Evolutionary conservation across 2,888 invertebrate genomes (phyloP).

Genomic region (Horisme vitalbata): DNA sequence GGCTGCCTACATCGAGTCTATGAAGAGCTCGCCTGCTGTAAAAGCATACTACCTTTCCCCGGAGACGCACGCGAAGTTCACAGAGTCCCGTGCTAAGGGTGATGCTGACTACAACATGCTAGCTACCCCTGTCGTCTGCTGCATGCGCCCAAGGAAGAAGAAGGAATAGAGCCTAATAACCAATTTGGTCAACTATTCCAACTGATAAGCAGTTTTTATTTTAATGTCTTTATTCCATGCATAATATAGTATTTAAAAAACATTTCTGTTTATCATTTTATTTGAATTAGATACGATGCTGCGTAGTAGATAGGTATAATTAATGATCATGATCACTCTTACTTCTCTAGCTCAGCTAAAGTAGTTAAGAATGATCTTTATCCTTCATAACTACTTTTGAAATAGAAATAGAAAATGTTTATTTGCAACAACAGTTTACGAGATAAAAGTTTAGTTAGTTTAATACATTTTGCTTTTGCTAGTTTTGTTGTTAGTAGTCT

Average conservation of each 20-base stretch:
- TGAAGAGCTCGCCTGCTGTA: conserved; percentile 88
- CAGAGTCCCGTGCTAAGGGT: conserved; percentile 85
- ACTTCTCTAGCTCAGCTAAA: too few relatives aligned
- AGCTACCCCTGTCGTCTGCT: conserved; percentile 70
- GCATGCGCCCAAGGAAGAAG: conserved; percentile 78
- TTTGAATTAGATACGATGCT: neutral
- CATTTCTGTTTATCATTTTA: conserved; percentile 7
- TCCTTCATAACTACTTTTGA: too few relatives aligned
- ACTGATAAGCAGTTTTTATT: neutral
- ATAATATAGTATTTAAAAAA: conserved; percentile 7
- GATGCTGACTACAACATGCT: conserved; percentile 87
- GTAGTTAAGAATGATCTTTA: too few relatives aligned
- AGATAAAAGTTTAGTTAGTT: too few relatives aligned
- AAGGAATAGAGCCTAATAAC: conserved; percentile 51
- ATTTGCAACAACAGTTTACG: too few relatives aligned
- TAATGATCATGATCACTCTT: too few relatives aligned
- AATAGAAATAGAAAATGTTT: too few relatives aligned
- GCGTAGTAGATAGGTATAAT: too few relatives aligned
- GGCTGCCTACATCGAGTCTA: conserved; percentile 84
- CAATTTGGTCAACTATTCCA: too few relatives aligned
- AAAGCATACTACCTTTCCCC: conserved; percentile 85
- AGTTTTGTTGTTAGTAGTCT: too few relatives aligned
- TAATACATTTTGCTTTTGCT: too few relatives aligned
- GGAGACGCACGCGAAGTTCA: conserved; percentile 88
- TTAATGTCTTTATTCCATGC: neutral